These are phyloP conservation scores for Xestia sexstrigata DNA, from an alignment of 2,888 invertebrate species.

Conservation along the genomic window DNA sequence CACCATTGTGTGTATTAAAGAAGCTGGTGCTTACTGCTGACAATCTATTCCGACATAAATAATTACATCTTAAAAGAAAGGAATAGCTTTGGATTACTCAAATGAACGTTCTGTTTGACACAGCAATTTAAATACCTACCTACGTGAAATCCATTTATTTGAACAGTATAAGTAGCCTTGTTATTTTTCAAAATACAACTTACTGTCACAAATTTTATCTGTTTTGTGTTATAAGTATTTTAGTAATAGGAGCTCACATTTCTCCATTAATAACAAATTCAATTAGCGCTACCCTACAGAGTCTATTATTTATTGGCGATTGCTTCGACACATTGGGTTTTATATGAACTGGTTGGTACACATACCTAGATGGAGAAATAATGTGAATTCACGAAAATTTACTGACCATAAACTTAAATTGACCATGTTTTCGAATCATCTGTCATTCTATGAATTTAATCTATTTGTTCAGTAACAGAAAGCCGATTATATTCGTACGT, in stretches of 20 bases:
- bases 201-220: slow-evolving; percentile 17
- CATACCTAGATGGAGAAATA: neutral
- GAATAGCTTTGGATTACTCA: slow-evolving; percentile 31
- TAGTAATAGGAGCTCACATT: neutral
- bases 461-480: neutral
- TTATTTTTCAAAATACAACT: slow-evolving; percentile 1
- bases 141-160: slow-evolving; percentile 35
- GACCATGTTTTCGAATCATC: neutral
- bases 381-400: neutral
- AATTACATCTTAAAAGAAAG: neutral
- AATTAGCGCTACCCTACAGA: slow-evolving; percentile 11
- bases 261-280: slow-evolving; percentile 18
- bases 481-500: too few relatives aligned
- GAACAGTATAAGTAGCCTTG: slow-evolving; percentile 8
- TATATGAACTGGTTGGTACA: neutral
- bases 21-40: neutral
- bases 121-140: slow-evolving; percentile 18
- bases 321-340: neutral
- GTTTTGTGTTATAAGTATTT: neutral
- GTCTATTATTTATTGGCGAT: slow-evolving; percentile 13
- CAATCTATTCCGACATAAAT: neutral
- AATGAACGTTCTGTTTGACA: slow-evolving; percentile 28
- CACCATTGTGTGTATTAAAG: slow-evolving; percentile 19
- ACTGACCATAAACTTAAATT: neutral
- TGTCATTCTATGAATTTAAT: neutral